Conservation (phyloP, 2,113 vertebrate genomes). For the Epinephelus fuscoguttatus region DNA sequence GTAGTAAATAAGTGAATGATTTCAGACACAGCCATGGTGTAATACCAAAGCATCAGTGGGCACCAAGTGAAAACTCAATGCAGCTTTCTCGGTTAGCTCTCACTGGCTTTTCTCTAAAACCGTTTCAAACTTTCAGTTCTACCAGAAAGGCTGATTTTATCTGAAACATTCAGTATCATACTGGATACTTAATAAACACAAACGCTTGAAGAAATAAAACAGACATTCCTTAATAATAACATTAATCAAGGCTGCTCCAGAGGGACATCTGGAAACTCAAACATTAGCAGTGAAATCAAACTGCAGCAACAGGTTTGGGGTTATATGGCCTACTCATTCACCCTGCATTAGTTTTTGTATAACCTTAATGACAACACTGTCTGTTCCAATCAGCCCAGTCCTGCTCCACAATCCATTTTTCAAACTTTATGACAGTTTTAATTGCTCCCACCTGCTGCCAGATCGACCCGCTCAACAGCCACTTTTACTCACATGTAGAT, state of each 20-base stretch:
- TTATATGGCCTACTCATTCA: constrained; percentile 52
- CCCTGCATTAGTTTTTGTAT: constrained; percentile 78
- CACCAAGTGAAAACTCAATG: neutral
- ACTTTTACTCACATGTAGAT: constrained; percentile 91
- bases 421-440: constrained; percentile 99
- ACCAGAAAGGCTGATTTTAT: neutral
- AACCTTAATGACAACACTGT: constrained; percentile 98
- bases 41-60: neutral
- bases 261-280: constrained; percentile 92
- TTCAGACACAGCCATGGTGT: too few species aligned
- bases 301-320: constrained; percentile 82
- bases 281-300: constrained; percentile 88
- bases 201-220: constrained; percentile 55
- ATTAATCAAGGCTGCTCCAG: constrained; percentile 85
- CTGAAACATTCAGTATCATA: constrained; percentile 26
- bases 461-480: constrained; percentile 89
- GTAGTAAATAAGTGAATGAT: too few species aligned
- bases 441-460: constrained; percentile 96
- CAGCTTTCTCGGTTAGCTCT: neutral
- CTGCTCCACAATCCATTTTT: constrained; percentile 94
- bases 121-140: neutral
- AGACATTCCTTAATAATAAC: constrained; percentile 78
- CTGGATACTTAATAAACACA: constrained; percentile 37
- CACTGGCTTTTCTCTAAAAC: neutral
- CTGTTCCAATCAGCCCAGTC: constrained; percentile 94